Evolutionary conservation across 2,113 vertebrate genomes (phyloP).

Genomic region (Dendrocopos noguchii): DNA sequence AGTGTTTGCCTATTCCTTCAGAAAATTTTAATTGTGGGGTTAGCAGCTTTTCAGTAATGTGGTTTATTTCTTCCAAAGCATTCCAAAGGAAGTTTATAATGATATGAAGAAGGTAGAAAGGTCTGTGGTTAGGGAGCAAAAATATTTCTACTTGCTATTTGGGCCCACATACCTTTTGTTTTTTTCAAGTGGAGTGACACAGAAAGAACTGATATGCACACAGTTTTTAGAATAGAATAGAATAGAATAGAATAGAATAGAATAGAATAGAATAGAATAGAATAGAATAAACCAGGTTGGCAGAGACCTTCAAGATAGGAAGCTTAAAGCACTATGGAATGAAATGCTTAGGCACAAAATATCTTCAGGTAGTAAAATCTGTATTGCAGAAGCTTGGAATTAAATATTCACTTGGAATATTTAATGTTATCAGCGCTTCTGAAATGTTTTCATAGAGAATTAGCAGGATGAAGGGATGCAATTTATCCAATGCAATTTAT

Average conservation of each 20-base stretch:
- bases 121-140: not conserved
- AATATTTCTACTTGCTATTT: not conserved
- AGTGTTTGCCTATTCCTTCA: not conserved
- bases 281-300: no score
- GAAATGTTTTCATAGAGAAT: not conserved
- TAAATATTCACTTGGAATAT: not conserved
- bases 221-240: no score
- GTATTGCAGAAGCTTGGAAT: not conserved
- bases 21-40: not conserved
- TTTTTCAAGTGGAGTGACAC: not conserved
- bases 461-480: not conserved
- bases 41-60: not conserved
- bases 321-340: not conserved
- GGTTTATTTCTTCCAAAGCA: not conserved
- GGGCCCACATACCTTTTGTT: no score
- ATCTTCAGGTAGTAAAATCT: not conserved
- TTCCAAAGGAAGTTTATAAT: not conserved
- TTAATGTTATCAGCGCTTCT: not conserved
- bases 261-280: no score
- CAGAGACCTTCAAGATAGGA: no score
- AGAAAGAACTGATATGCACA: not conserved
- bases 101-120: not conserved
- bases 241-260: no score
- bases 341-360: not conserved
- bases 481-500: not conserved